These are phyloP conservation scores for Xestia c-nigrum DNA, from an alignment of 2,888 invertebrate species.

Conservation along the genomic window DNA sequence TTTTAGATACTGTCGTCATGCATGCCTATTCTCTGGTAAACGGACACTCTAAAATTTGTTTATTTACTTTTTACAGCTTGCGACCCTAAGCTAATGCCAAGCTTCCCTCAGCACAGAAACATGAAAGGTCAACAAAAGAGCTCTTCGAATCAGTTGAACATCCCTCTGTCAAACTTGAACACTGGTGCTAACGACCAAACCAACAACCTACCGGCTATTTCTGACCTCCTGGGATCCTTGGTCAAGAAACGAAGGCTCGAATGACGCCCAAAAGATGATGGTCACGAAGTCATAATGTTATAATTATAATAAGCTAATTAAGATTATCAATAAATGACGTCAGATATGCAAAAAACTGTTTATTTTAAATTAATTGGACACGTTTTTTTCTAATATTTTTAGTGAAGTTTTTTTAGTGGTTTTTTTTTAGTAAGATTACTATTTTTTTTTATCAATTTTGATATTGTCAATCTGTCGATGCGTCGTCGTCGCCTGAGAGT, in stretches of 20 bases:
- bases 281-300: conserved; percentile 25
- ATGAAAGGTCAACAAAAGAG: conserved; percentile 91
- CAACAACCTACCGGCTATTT: conserved; percentile 94
- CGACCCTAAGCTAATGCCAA: conserved; percentile 99
- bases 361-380: conserved; percentile 66
- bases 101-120: conserved; percentile 98
- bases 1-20: too few relatives aligned
- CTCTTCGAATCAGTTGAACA: conserved; percentile 83
- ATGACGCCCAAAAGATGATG: conserved; percentile 76
- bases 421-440: conserved; percentile 70
- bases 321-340: conserved; percentile 59
- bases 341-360: conserved; percentile 58
- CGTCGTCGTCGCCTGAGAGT: conserved; percentile 85
- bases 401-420: conserved; percentile 35
- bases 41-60: conserved; percentile 46
- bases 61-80: conserved; percentile 92
- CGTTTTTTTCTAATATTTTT: conserved; percentile 64
- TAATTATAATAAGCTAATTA: conserved; percentile 35
- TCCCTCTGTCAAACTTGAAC: conserved; percentile 87
- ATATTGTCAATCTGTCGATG: conserved; percentile 81
- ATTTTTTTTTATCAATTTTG: conserved; percentile 62
- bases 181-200: conserved; percentile 93
- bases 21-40: background rate
- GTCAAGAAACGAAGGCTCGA: conserved; percentile 95
- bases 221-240: conserved; percentile 95